Conservation (phyloP, 2,797 vertebrate species). For the Microctenopoma steveboyesi region DNA sequence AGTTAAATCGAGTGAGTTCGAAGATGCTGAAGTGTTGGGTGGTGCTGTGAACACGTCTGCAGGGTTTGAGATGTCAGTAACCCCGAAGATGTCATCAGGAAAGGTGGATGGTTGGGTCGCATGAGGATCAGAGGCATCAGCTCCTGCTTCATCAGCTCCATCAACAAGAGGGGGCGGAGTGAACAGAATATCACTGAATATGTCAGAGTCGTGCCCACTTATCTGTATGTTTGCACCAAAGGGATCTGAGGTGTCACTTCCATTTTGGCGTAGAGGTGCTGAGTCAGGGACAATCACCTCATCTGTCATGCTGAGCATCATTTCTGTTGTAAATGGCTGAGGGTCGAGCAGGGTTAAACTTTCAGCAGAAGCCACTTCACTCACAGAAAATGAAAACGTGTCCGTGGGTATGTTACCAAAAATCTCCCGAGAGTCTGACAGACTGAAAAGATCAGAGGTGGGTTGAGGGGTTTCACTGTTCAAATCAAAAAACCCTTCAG, state of each 20-base stretch:
- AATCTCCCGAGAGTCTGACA: constrained; percentile 23
- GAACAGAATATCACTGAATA: constrained; percentile 57
- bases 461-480: constrained; percentile 15
- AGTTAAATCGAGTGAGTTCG: constrained; percentile 57
- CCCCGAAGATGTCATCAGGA: constrained; percentile 67
- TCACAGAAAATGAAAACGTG: constrained; percentile 18
- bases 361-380: constrained; percentile 22
- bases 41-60: constrained; percentile 35
- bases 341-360: constrained; percentile 32
- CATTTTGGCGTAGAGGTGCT: constrained; percentile 12
- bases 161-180: constrained; percentile 31
- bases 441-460: constrained; percentile 35
- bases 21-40: constrained; percentile 15
- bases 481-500: constrained; percentile 31
- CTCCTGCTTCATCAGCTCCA: constrained; percentile 30
- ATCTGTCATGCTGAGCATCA: constrained; percentile 18
- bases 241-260: constrained; percentile 24
- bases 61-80: constrained; percentile 18
- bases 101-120: constrained; percentile 36
- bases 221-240: constrained; percentile 24
- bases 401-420: background rate
- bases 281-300: constrained; percentile 22
- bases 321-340: constrained; percentile 9
- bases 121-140: constrained; percentile 7
- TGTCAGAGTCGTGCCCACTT: constrained; percentile 41